Evolutionary conservation across 2,113 vertebrate genomes (phyloP), one percentile per base, ranked within the genome.

Genomic region (Promerops cafer): DNA sequence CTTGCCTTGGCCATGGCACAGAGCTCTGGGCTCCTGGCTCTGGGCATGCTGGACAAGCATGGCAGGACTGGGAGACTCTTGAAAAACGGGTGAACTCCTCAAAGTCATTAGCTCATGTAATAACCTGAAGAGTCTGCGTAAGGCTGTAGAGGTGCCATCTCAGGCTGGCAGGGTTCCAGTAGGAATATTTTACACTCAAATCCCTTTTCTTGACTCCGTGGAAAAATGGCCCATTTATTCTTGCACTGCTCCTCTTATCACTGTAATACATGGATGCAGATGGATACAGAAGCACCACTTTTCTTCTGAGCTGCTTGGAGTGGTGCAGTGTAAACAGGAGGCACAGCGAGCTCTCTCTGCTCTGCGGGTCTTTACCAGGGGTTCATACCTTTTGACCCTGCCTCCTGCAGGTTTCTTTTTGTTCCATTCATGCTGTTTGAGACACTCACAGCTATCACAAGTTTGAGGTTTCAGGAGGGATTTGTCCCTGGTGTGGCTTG

Each of bases 71-170:
- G 61, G 71, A 28, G 16, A 52, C 87, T 96, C 95, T 92, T 89
- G 80, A 50, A 89, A 87, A 66, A 88, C 0, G 1, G 50, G 69
- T 95, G 89, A 96, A 81, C 92, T 87, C 88, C 96, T 93, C 74
- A 17, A 96, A 95, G 93, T 90, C 93, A 94, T 96, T 94, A 95
- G 53, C 95, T 96, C 33, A 40, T 96, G 96, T 97, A 95, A 95
- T 97, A 96, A 97, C 96, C 97, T 98, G 97, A 97, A 97, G 97
- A 97, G 95, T 97, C 97, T 93, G 96, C 11, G 61, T 98, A 98
- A 98, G 97, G 98, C 97, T 97, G 97, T 97, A 59, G 95, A 97
- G 95, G 97, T 97, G 97, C 87, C 95, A 69, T 96, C 87, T 97
- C 96, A 89, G 93, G 97, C 95, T 90, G 96, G 97, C 93, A 96